These are phyloP conservation scores for Crotalus viridis DNA, from an alignment of 2,113 vertebrate species.

Conservation along the genomic window DNA sequence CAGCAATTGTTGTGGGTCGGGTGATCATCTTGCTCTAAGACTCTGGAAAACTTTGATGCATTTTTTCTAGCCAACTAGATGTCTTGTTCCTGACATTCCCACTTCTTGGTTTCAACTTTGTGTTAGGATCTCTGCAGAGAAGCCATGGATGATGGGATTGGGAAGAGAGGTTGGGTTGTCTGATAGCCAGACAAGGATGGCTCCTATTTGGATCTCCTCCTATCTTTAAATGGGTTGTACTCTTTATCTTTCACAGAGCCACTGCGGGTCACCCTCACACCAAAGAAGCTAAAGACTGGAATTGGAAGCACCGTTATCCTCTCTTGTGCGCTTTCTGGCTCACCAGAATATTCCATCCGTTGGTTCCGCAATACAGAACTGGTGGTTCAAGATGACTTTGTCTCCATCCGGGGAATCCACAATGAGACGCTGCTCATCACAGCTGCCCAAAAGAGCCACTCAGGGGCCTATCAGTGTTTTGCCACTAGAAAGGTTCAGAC, in stretches of 20 bases:
- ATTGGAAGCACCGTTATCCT: constrained; percentile 98
- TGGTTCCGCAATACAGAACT: constrained; percentile 97
- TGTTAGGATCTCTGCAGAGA: neutral
- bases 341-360: constrained; percentile 88
- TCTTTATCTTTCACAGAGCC: constrained; percentile 75
- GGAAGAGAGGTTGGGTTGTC: neutral
- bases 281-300: constrained; percentile 97
- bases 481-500: constrained; percentile 92
- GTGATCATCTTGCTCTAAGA: neutral
- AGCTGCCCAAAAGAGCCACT: constrained; percentile 95
- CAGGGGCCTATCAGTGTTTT: constrained; percentile 96
- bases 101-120: neutral
- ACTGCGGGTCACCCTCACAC: constrained; percentile 93
- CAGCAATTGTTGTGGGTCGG: neutral
- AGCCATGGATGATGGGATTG: neutral
- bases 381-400: constrained; percentile 85
- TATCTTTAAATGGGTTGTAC: neutral
- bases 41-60: neutral
- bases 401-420: constrained; percentile 94
- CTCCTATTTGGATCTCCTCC: neutral
- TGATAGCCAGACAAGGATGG: neutral
- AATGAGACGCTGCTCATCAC: constrained; percentile 96
- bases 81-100: neutral
- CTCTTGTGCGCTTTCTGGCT: constrained; percentile 90
- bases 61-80: neutral